A percentile compares a stretch with the other conserved stretches of the same genome.
Evolutionary conservation across 2,888 invertebrate genomes (phyloP).

Genomic region (Noctua janthe): DNA sequence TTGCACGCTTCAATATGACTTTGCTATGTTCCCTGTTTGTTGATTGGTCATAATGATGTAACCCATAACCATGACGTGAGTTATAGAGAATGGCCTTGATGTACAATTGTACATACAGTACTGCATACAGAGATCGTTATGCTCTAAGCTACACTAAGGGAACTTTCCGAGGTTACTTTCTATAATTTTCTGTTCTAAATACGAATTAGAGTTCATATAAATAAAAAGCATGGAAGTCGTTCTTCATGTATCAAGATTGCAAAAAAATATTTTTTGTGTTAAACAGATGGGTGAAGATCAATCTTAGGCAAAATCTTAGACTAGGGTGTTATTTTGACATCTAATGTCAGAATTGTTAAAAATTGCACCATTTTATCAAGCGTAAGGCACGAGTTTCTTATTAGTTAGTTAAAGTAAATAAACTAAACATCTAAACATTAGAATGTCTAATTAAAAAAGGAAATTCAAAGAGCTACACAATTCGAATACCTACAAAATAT

Average conservation of each 20-base stretch:
- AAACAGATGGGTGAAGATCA: neutral
- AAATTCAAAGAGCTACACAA: conserved; percentile 24
- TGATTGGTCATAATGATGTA: neutral
- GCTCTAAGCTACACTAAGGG: neutral
- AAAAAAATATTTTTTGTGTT: neutral
- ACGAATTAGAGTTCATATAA: neutral
- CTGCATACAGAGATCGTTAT: neutral
- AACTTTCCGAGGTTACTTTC: neutral
- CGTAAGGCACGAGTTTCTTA: neutral
- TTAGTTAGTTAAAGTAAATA: neutral
- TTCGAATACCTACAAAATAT: conserved; percentile 36
- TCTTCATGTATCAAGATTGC: neutral
- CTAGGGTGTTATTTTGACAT: neutral
- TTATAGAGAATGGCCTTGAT: no score
- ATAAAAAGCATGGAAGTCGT: neutral
- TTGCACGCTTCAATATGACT: neutral
- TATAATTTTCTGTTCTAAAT: neutral
- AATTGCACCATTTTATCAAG: neutral
- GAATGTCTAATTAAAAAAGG: conserved; percentile 24
- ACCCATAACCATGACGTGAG: neutral
- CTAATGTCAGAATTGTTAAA: neutral
- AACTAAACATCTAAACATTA: conserved; percentile 11
- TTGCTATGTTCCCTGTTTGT: neutral
- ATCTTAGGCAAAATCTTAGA: neutral
- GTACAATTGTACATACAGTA: no score